phyloP scores from a whole-genome alignment of 1,140 invertebrate species.

The Ericerus pela region DNA sequence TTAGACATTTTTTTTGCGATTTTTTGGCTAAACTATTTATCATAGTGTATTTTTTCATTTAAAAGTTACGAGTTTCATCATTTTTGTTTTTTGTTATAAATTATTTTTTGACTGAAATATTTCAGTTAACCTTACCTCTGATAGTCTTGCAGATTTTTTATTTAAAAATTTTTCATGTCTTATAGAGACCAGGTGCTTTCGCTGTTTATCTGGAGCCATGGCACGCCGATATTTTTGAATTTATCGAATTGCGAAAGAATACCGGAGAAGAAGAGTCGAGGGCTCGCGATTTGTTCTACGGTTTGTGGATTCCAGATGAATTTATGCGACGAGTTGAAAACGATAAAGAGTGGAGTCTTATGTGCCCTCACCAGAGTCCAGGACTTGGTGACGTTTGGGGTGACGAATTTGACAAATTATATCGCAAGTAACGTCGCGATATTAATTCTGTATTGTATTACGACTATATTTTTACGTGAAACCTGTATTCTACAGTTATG shows the following conservation, averaged over 20 bases:
- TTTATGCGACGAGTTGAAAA: slow-evolving; percentile 93
- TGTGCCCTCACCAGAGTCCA: slow-evolving; percentile 91
- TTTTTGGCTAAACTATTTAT: too few species aligned
- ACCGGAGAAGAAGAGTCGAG: slow-evolving; percentile 81
- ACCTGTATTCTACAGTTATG: slow-evolving; percentile 49
- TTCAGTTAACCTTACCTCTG: too few species aligned
- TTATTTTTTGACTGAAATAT: background rate
- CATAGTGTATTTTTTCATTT: too few species aligned
- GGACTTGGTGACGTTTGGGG: slow-evolving; percentile 86
- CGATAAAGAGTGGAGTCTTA: slow-evolving; percentile 80
- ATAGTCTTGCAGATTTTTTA: too few species aligned
- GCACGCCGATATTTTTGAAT: slow-evolving; percentile 96
- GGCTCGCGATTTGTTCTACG: slow-evolving; percentile 95
- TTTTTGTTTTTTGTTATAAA: background rate
- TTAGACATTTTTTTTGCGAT: too few species aligned
- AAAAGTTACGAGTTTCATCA: background rate
- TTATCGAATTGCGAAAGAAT: slow-evolving; percentile 87
- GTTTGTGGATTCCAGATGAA: slow-evolving; percentile 94
- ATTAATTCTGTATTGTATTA: background rate
- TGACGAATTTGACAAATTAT: slow-evolving; percentile 83
- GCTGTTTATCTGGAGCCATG: slow-evolving; percentile 97
- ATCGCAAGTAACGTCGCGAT: slow-evolving; percentile 42
- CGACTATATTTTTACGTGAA: background rate
- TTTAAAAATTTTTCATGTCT: too few species aligned
- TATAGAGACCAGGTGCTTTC: slow-evolving; percentile 86